These are phyloP conservation scores for Drosophila cardini DNA, from an alignment of 1,140 invertebrate species.

Conservation along the genomic window DNA sequence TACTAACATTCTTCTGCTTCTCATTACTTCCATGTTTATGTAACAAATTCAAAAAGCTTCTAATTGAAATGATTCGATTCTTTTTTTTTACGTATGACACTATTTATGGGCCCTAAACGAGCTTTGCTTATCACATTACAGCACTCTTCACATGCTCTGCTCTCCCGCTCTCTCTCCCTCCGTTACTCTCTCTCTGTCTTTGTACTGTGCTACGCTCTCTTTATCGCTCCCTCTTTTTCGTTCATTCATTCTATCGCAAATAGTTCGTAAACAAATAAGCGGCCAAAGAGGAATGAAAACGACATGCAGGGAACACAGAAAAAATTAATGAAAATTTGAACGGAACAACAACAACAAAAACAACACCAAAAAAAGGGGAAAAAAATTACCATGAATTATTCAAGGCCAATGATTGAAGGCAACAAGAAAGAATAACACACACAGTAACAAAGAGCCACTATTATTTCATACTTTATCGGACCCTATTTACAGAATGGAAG, in stretches of 20 bases:
- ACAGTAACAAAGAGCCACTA: slow-evolving; percentile 41
- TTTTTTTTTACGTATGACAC: slow-evolving; percentile 4
- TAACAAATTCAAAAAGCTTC: slow-evolving; percentile 9
- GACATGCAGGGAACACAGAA: slow-evolving; percentile 40
- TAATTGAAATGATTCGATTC: slow-evolving; percentile 6
- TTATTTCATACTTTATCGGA: slow-evolving; percentile 52
- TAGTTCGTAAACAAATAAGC: slow-evolving; percentile 75
- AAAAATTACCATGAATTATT: slow-evolving; percentile 81
- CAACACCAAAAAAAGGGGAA: slow-evolving; percentile 16
- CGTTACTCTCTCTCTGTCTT: not conserved
- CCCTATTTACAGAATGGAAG: slow-evolving; percentile 22
- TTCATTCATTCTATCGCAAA: slow-evolving; percentile 25
- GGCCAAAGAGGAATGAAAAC: slow-evolving; percentile 60
- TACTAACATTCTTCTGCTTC: not conserved
- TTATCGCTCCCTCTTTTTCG: too few species aligned
- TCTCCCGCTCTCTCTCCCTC: not conserved
- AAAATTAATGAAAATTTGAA: slow-evolving; percentile 71
- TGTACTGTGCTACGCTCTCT: too few species aligned
- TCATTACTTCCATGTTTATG: not conserved
- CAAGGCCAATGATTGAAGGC: slow-evolving; percentile 62
- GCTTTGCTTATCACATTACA: slow-evolving; percentile 19
- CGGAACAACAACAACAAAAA: not conserved
- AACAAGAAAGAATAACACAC: slow-evolving; percentile 4
- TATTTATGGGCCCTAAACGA: slow-evolving; percentile 10
- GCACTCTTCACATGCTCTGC: slow-evolving; percentile 4